phyloP scores from a whole-genome alignment of 2,888 invertebrate species.

The Nemurella pictetii region DNA sequence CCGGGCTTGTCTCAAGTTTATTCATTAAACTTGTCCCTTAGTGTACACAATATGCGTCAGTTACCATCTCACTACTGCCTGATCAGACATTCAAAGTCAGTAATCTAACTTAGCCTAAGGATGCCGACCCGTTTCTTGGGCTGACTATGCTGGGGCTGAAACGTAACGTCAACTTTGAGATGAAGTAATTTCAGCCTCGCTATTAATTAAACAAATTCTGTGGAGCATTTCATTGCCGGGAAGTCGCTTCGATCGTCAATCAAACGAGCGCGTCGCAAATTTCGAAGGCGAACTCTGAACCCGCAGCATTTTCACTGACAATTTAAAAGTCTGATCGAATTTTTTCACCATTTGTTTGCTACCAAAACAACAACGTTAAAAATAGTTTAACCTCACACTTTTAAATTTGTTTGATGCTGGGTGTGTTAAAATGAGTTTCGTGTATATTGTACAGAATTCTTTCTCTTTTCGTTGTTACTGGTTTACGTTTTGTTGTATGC shows the following conservation, averaged over 20 bases:
- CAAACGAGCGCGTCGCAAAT: not conserved
- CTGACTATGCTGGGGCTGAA: not conserved
- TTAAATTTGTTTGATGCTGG: too few species aligned
- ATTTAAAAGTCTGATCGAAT: not conserved
- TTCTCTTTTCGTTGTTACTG: too few species aligned
- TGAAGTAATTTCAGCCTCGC: not conserved
- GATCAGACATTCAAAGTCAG: not conserved
- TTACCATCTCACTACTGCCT: not conserved
- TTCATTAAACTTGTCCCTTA: not conserved
- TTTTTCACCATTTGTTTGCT: too few species aligned
- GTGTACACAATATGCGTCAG: not conserved
- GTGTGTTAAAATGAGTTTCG: too few species aligned
- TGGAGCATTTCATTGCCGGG: not conserved
- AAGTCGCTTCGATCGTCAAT: not conserved
- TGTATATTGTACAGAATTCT: too few species aligned
- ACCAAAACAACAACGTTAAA: too few species aligned
- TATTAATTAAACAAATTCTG: not conserved
- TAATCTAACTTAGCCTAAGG: constrained; percentile 1
- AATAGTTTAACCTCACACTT: too few species aligned
- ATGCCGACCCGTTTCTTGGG: not conserved
- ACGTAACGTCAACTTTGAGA: not conserved
- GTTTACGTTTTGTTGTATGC: too few species aligned
- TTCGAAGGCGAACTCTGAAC: not conserved
- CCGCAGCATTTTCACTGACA: not conserved
- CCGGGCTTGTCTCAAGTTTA: constrained; percentile 12